phyloP scores from a whole-genome alignment of 2,113 vertebrate genomes.

The Trematocara variabile region DNA sequence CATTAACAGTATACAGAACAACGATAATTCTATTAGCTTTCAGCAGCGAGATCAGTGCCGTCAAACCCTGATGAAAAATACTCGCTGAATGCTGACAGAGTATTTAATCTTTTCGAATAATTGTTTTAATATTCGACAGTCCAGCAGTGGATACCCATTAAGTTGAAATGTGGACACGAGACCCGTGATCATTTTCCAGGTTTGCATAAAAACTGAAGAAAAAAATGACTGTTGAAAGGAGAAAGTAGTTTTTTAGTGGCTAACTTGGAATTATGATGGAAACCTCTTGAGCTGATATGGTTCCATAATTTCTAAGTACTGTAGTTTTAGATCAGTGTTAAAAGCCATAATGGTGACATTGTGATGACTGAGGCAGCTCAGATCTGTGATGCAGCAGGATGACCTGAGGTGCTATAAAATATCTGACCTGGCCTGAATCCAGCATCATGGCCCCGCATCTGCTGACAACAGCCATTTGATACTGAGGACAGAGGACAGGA shows the following conservation, averaged over 20 bases:
- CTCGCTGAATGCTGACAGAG: neutral
- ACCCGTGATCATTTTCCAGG: neutral
- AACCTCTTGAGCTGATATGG: neutral
- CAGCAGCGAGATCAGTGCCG: neutral
- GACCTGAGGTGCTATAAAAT: conserved; percentile 20
- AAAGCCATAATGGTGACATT: neutral
- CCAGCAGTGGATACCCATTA: neutral
- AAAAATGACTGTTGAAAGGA: neutral
- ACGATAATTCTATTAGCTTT: neutral
- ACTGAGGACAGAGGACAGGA: conserved; percentile 19
- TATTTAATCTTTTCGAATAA: neutral
- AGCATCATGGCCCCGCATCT: conserved; percentile 7
- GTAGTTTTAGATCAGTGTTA: neutral
- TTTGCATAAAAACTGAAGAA: neutral
- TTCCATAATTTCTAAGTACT: neutral
- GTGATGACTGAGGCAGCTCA: neutral
- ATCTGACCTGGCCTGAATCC: conserved; percentile 30
- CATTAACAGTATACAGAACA: neutral
- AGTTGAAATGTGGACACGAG: neutral
- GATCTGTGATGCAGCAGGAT: neutral
- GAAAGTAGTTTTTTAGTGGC: neutral
- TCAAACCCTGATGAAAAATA: neutral
- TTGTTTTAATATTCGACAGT: neutral
- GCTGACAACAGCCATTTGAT: conserved; percentile 49
- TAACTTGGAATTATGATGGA: neutral